Conservation (phyloP, 2,113 vertebrate species). For the Rhombomys opimus region DNA sequence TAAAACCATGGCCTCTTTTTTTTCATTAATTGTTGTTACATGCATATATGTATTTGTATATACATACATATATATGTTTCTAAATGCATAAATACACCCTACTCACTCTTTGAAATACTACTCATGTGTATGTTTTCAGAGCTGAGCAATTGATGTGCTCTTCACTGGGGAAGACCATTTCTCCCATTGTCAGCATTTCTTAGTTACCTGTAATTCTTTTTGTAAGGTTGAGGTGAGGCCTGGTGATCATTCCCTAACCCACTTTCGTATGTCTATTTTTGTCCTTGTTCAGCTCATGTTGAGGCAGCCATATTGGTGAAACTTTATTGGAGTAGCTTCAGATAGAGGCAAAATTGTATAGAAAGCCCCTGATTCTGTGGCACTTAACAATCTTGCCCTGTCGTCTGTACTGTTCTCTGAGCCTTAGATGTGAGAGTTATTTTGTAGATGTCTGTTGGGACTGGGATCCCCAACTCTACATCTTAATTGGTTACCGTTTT, state of each 20-base stretch:
- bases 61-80: too few species aligned
- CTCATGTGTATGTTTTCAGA: not conserved
- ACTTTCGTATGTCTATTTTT: not conserved
- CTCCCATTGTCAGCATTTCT: not conserved
- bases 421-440: too few species aligned
- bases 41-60: too few species aligned
- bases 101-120: not conserved
- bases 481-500: not conserved
- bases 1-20: too few species aligned
- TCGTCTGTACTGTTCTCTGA: too few species aligned
- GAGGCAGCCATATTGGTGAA: too few species aligned
- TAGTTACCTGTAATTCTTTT: not conserved
- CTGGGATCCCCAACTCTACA: not conserved
- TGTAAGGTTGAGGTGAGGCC: not conserved
- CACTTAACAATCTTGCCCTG: not conserved
- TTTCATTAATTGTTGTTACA: too few species aligned
- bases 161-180: too few species aligned
- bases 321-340: too few species aligned
- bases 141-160: not conserved
- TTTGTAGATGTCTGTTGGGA: too few species aligned
- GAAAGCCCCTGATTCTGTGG: not conserved
- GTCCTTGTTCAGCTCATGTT: not conserved
- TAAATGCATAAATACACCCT: not conserved
- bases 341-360: not conserved
- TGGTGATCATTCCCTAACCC: not conserved